Evolutionary conservation across 2,888 invertebrate species (phyloP), one percentile per base, ranked within the genome.

Genomic region (Pomacea canaliculata): DNA sequence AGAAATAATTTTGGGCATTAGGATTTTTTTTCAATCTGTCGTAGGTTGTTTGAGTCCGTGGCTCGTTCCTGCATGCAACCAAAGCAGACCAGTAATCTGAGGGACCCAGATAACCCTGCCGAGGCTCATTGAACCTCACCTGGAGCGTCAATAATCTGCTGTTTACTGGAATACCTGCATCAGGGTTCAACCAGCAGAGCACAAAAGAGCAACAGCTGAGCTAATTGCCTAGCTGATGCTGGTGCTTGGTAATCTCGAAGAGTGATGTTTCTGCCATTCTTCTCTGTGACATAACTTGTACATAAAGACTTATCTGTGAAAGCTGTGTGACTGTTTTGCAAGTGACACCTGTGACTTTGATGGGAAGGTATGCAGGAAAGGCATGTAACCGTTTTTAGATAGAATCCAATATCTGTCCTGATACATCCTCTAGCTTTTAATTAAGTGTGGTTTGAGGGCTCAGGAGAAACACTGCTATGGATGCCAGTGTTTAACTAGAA

Each of bases 21-120:
- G n/a, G 65, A 27, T 27, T 27, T 65, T 65, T n/a, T 27, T 8
- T 27, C 9, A 19, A 65, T 65, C 16, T 69, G 56, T 83, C 83
- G n/a, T 85, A 97, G 97, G 90, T 93, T 98, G 88, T 97, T 98
- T 91, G 97, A 98, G 89, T 97, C 97, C 3, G 98, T 98, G 82
- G 98, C 98, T 46, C 94, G 97, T 80, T 98, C 98, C 0, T 98
- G 98, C 92, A 96, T 97, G 94, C 89, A 87, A 74, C 83, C 84
- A 5, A 86, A 86, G 63, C 82, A 81, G 69, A 76, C 82, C 19
- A 71, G 78, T n/a, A 80, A 79, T 46, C 71, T 80, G n/a, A 68
- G 84, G 23, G 85, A 85, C 23, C 81, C 75, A 13, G 85, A 85
- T 48, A 73, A 79, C 13, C 71, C 81, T 7, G 83, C 84, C 48